Percentiles rank a stretch among this genome's conserved stretches.
Conservation (phyloP, 2,888 invertebrate genomes). For the Dinocampus coccinellae region DNA sequence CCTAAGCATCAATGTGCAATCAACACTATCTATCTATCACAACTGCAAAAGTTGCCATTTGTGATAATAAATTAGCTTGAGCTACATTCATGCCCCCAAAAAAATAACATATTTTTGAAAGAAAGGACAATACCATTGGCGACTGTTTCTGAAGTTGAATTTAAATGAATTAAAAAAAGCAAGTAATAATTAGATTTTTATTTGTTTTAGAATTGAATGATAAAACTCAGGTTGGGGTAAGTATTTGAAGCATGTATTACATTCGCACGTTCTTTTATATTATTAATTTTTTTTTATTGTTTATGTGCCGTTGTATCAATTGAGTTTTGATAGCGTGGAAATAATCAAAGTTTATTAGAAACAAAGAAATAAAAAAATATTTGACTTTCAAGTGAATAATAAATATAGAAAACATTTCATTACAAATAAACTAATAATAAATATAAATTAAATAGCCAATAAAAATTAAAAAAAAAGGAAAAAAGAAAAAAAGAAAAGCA, state of each 20-base stretch:
- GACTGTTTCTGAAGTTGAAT: neutral
- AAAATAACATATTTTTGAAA: slow-evolving; percentile 50
- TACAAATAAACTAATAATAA: neutral
- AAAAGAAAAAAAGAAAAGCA: neutral
- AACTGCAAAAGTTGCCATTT: slow-evolving; percentile 59
- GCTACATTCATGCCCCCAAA: slow-evolving; percentile 68
- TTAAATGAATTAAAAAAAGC: neutral
- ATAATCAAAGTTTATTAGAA: neutral
- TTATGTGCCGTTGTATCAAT: neutral
- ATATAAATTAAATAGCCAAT: slow-evolving; percentile 15
- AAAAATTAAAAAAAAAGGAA: slow-evolving; percentile 13
- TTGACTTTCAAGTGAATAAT: neutral
- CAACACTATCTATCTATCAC: slow-evolving; percentile 71
- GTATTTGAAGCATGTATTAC: neutral
- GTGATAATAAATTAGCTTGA: slow-evolving; percentile 70
- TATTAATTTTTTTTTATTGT: neutral
- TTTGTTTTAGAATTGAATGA: neutral
- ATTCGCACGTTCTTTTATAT: neutral
- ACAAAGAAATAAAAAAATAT: neutral
- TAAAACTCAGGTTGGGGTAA: neutral
- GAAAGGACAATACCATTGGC: slow-evolving; percentile 2
- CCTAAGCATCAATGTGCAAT: slow-evolving; percentile 70
- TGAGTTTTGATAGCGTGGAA: neutral
- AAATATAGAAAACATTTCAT: neutral
- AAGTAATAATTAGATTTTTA: neutral